These are phyloP conservation scores for Ia io DNA, from an alignment of 2,113 vertebrate genomes.

Conservation along the genomic window DNA sequence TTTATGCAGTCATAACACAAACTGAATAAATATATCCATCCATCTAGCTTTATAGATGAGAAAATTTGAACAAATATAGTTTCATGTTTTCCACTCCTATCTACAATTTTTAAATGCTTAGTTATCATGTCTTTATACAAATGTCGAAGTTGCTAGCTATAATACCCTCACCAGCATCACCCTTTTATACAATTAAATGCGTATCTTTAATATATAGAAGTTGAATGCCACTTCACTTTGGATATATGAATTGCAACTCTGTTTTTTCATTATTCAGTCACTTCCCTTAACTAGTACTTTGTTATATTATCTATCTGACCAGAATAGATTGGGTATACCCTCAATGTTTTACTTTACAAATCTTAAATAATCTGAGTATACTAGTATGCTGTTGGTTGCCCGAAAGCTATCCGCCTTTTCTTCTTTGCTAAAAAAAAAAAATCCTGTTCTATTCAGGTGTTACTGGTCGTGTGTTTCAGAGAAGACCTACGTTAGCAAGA, in stretches of 20 bases:
- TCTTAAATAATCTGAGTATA: background rate
- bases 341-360: background rate
- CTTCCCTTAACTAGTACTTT: background rate
- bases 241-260: background rate
- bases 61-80: background rate
- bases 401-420: background rate
- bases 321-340: background rate
- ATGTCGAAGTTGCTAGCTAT: background rate
- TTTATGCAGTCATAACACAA: background rate
- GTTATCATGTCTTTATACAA: background rate
- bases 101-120: background rate
- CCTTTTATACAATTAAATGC: background rate
- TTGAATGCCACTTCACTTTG: background rate
- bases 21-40: background rate
- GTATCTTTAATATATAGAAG: background rate
- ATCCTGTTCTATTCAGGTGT: background rate
- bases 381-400: background rate
- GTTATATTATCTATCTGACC: background rate
- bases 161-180: background rate
- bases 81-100: background rate
- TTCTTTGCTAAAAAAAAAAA: background rate
- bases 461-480: background rate
- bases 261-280: background rate
- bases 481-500: background rate
- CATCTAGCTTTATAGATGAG: background rate